These are phyloP conservation scores for Aphidius gifuensis DNA, from an alignment of 1,140 invertebrate species.

Conservation along the genomic window DNA sequence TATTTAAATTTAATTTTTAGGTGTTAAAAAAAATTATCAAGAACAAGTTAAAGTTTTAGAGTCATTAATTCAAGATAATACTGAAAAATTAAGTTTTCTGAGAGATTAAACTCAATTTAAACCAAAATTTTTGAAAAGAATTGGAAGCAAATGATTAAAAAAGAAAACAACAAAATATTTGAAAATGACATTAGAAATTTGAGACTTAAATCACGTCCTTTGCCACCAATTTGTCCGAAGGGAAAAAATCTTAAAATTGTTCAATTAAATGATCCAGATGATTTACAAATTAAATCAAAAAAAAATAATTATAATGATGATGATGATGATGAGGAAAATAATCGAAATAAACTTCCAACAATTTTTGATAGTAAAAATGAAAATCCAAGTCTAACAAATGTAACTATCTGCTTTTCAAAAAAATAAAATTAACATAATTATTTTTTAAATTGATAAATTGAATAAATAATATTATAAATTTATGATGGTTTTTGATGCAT, in stretches of 20 bases:
- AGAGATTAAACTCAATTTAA: too few species aligned
- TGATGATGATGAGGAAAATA: not conserved
- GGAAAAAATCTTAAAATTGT: slow-evolving; percentile 1
- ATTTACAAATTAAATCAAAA: not conserved
- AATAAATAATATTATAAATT: too few species aligned
- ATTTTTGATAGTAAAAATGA: too few species aligned
- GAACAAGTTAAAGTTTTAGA: slow-evolving; percentile 47
- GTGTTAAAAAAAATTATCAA: slow-evolving; percentile 38
- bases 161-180: too few species aligned
- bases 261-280: slow-evolving; percentile 7
- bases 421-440: too few species aligned
- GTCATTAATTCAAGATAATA: slow-evolving; percentile 55
- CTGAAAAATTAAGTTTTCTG: slow-evolving; percentile 59
- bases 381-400: too few species aligned
- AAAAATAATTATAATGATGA: not conserved
- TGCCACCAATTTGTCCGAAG: slow-evolving; percentile 25
- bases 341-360: too few species aligned
- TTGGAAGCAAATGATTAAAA: too few species aligned
- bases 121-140: too few species aligned
- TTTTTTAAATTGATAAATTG: too few species aligned
- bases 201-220: slow-evolving; percentile 32
- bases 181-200: slow-evolving; percentile 39
- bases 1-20: slow-evolving; percentile 30
- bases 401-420: too few species aligned
- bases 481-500: too few species aligned